Evolutionary conservation across 2,113 vertebrate genomes (phyloP), one percentile per base, ranked within the genome.

Genomic region (Oceanites oceanicus): DNA sequence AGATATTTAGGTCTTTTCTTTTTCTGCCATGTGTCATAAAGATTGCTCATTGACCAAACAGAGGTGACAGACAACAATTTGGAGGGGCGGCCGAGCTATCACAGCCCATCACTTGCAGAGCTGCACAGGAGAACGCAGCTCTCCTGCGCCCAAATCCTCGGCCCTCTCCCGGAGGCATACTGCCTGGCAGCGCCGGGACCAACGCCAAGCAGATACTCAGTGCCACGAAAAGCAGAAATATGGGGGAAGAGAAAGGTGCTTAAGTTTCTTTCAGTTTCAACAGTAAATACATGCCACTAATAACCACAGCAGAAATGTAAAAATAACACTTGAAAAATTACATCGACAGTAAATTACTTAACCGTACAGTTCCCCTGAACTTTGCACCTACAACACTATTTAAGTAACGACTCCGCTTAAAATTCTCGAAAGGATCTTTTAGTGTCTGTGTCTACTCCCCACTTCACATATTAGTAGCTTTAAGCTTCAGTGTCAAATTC

Each of bases 271-370:
- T 75, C 88, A 53, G 61, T 92, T 79, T 94, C 94, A 87, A 34
- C 36, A 84, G 15, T 34, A 90, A 68, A 81, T 75, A 71, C 25
- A 29, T 22, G 23, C 27, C 68, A 80, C 72, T 92, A 84, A 88
- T 85, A 94, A 89, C 36, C 3, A 10, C 66, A 85, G 49, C 34
- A 92, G 76, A 62, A 65, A 56, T 34, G 53, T 81, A 91, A 97
- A 96, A 95, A 78, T 75, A 95, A 52, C 75, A 94, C 62, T 81
- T 72, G 77, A 74, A 90, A 96, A 95, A 86, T 87, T 75, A 90
- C 88, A 92, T 22, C 0, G 0, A 87, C 32, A 45, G 66, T 90
- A 89, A 75, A 93, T 91, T 83, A 92, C 62, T 95, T 93, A 73
- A 92, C 44, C 3, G 5, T 56, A 70, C 71, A 67, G 61, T 78